phyloP scores from a whole-genome alignment of 2,888 invertebrate genomes.

The Elaeidobius kamerunicus region DNA sequence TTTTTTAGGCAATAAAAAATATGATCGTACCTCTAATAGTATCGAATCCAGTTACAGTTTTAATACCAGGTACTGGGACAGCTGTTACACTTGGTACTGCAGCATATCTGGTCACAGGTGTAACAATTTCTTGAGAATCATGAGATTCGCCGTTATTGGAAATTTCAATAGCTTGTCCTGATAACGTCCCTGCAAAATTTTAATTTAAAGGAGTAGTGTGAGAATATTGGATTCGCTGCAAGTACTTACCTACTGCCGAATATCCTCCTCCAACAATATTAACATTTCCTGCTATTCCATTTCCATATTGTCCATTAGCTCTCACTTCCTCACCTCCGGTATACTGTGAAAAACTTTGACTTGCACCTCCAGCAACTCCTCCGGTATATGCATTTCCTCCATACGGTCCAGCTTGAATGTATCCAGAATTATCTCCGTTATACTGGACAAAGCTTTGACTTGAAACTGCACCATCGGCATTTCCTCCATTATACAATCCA shows the following conservation, averaged over 20 bases:
- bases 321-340: slow-evolving; percentile 8
- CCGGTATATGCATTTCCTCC: background rate
- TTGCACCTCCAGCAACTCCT: slow-evolving; percentile 15
- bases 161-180: slow-evolving; percentile 37
- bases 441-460: slow-evolving; percentile 11
- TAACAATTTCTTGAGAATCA: slow-evolving; percentile 33
- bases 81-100: slow-evolving; percentile 39
- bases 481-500: no score
- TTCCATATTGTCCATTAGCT: slow-evolving; percentile 3
- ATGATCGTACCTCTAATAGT: slow-evolving; percentile 34
- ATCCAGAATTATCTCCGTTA: no score
- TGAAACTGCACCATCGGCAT: slow-evolving; percentile 14
- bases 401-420: background rate
- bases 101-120: slow-evolving; percentile 38
- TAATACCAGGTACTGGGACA: slow-evolving; percentile 40
- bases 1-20: background rate
- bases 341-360: slow-evolving; percentile 24
- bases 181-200: slow-evolving; percentile 25
- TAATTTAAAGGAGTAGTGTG: no score
- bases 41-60: slow-evolving; percentile 37
- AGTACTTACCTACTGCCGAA: slow-evolving; percentile 42
- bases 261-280: slow-evolving; percentile 45
- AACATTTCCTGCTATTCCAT: slow-evolving; percentile 32
- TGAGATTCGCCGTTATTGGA: slow-evolving; percentile 34
- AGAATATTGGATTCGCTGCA: no score